Evolutionary conservation across 2,113 vertebrate species (phyloP).

Genomic region (Columbina picui): DNA sequence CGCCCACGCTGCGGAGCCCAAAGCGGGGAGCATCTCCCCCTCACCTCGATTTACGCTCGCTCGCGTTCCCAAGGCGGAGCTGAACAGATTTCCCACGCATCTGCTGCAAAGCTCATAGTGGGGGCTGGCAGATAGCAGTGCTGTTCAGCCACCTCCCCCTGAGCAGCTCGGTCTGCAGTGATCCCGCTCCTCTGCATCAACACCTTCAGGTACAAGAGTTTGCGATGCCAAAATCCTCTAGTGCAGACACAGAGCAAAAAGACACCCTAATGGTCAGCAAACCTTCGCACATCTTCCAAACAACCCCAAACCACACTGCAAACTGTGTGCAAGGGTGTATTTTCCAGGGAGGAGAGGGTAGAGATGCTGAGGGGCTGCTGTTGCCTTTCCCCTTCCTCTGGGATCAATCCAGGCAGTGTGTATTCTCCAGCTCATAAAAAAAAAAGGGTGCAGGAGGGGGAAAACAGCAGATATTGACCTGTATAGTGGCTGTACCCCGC

Average conservation of each 20-base stretch:
- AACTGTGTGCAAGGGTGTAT: fast-evolving
- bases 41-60: fast-evolving
- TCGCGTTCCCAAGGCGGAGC: not conserved
- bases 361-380: not conserved
- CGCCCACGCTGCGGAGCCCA: not conserved
- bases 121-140: not conserved
- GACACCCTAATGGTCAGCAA: not conserved
- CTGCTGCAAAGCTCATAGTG: not conserved
- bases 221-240: not conserved
- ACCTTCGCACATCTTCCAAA: not conserved
- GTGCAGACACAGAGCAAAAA: not conserved
- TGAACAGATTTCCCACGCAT: not conserved
- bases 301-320: not conserved
- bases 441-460: not conserved
- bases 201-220: not conserved
- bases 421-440: not conserved
- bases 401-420: not conserved
- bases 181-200: not conserved
- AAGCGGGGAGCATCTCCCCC: not conserved
- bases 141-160: fast-evolving
- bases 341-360: not conserved
- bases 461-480: not conserved
- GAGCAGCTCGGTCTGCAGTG: not conserved
- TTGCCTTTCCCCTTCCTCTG: not conserved
- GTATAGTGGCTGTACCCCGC: not conserved